Evolutionary conservation across 2,888 invertebrate genomes (phyloP), one percentile per base, ranked within the genome.

Genomic region (Gastrophysa polygoni): DNA sequence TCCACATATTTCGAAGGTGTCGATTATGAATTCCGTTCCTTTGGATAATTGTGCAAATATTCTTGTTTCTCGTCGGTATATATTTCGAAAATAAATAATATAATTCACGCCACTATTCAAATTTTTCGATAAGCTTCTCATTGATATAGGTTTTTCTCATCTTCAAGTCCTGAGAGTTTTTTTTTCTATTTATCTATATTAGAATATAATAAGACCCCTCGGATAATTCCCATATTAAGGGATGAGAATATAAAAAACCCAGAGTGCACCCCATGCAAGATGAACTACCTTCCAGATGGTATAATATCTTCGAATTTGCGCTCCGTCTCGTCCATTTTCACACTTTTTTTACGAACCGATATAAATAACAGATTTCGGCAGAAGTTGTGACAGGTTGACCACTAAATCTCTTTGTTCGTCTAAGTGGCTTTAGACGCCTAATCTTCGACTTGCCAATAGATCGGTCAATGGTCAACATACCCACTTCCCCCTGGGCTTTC

Each of bases 341-440:
- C 64, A 60, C 63, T 60, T 64, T 64, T n/a, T 64, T 64, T 60
- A 57, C 50, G 20, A 43, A 50, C 57, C 50, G 56, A 57, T 56
- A 58, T 59, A 61, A 61, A 59, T 57, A 64, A 59, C 59, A 43
- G n/a, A 38, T 32, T 18, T 28, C 46, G 49, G 46, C 34, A 51
- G 57, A 63, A 61, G 63, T 67, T 67, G 64, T 67, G 65, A 67
- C 67, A 67, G 67, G 65, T 28, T 61, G 63, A 66, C 68, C 68
- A 32, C 66, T 64, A 64, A 64, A 60, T 56, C 59, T 60, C 46
- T 59, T 66, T 68, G 67, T 67, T 28, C 48, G 32, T 59, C 38
- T 50, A 57, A 63, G 66, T 67, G 65, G 68, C 55, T 34, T 47
- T 46, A 44, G 34, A 49, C 49, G 59, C 50, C 61, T 61, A 60